Evolutionary conservation across 1,140 invertebrate genomes (phyloP).

Genomic region (Drosophila tristis): DNA sequence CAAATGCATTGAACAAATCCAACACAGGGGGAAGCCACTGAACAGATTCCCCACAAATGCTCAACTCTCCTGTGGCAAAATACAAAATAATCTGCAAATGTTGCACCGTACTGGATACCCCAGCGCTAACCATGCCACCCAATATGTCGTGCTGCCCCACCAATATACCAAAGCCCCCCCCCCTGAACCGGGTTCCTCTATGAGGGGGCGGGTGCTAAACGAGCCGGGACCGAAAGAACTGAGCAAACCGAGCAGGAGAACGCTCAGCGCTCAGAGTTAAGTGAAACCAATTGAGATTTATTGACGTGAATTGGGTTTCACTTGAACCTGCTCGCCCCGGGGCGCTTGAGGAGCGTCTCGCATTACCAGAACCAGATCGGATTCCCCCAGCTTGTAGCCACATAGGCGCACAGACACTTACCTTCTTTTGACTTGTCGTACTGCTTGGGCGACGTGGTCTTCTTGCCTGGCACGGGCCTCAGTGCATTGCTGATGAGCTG

Average conservation of each 20-base stretch:
- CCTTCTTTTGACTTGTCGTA: constrained; percentile 83
- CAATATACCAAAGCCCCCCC: no score
- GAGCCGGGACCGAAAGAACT: constrained; percentile 3
- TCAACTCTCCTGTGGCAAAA: constrained; percentile 31
- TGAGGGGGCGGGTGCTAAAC: constrained; percentile 20
- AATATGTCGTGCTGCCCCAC: no score
- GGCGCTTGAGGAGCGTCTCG: constrained; percentile 51
- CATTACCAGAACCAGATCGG: constrained; percentile 48
- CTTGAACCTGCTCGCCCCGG: constrained; percentile 62
- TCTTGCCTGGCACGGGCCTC: constrained; percentile 86
- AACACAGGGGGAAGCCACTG: background rate
- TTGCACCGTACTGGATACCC: background rate
- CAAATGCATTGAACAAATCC: constrained; percentile 14
- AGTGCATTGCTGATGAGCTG: constrained; percentile 86
- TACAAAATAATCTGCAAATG: constrained; percentile 46
- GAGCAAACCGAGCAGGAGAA: constrained; percentile 23
- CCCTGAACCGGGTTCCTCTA: constrained; percentile 21
- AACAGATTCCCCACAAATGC: constrained; percentile 67
- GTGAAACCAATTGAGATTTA: constrained; percentile 84
- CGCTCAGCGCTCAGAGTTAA: constrained; percentile 63
- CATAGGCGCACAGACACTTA: constrained; percentile 54
- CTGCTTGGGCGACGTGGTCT: constrained; percentile 87
- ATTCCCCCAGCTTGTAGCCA: constrained; percentile 14
- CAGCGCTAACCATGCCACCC: constrained; percentile 9
- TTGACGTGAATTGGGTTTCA: constrained; percentile 77